Base-by-base conservation (phyloP, 2,888 invertebrate genomes). In the Hypena proboscidalis region DNA sequence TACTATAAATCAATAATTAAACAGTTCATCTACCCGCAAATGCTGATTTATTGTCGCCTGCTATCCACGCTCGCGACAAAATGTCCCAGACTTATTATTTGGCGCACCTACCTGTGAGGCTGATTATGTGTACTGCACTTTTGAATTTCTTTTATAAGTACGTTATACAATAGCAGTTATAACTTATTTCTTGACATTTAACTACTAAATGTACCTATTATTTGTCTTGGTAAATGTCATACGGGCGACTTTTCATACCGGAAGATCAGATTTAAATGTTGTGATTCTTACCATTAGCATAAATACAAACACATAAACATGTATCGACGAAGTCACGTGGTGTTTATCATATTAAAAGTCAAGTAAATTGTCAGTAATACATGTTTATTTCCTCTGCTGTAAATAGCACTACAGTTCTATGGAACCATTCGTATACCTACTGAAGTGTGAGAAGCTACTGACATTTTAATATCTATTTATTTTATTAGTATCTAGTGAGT, bases 1-100 rank as follows among this genome's bases (percentile, higher is more conserved):
- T 64, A 80, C 86, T 83, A 87, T 89, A 90, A 90, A 90, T 90
- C 90, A 90, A 87, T 90, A 90, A 90, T 88, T 88, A 86, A 85
- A 86, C 76, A 83, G 86, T 88, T 88, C 85, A 87, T 88, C 86
- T 81, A 85, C 77, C 66, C 69, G 81, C 86, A 86, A 89, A 90
- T 86, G 76, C 88, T 90, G 88, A 90, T 90, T 90, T 89, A 90
- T 90, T 80, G 58, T 60, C 78, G 64, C 78, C 78, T 80, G 74
- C 81, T 80, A 73, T 78, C 83, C 83, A 77, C 79, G 80, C 74
- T 78, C 70, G 72, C 69, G 66, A 67, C 74, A 72, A 66, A 73
- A 70, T 76, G 80, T 82, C 77, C 72, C 71, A 55, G 37, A 43
- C 48, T 54, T 58, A 65, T 54, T 39, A 32, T 36, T 57, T 46